Base-by-base conservation (phyloP, 2,113 vertebrate genomes). In the Passer montanus region DNA sequence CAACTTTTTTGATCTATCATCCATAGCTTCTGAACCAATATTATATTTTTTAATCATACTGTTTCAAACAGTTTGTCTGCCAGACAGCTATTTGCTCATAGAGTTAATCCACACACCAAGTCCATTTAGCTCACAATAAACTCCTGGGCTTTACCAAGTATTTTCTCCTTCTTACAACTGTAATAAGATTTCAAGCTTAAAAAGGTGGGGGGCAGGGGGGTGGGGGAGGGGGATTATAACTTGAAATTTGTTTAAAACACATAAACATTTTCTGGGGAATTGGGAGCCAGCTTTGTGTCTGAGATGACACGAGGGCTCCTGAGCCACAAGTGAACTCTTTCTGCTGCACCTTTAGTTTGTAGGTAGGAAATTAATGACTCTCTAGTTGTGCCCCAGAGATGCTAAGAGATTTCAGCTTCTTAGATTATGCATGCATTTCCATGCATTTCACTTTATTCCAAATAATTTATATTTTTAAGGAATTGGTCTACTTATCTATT, bases 151-250 rank as follows among this genome's bases (percentile, higher is more conserved):
- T 88, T 91, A n/a, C 9, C 10, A 62, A 59, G 12, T 62, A n/a
- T 8, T 67, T 82, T 68, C 16, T 72, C 10, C 66, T 43, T 15
- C 20, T 89, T 72, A 66, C 3, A 78, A 23, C 31, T 67, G 75
- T n/a, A n/a, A n/a, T n/a, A 70, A 70, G 9, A 75, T 62, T 91
- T 70, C 39, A 82, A 13, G 6, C 17, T 82, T 70, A 10, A 67
- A 66, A 75, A 70, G 6, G 12, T 11, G 52, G 30, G 53, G 53
- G 12, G 9, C n/a, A n/a, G n/a, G 6, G 33, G 2, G 13, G 13
- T 13, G 2, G 4, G 3, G 27, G 22, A 8, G 0, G 15, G 4
- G n/a, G n/a, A n/a, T n/a, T 69, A 35, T 81, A 30, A n/a, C 19
- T 44, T 62, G 44, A n/a, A 41, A 53, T 83, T 41, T 46, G 3